phyloP scores from a whole-genome alignment of 1,140 invertebrate genomes.

The Cotesia glomerata region DNA sequence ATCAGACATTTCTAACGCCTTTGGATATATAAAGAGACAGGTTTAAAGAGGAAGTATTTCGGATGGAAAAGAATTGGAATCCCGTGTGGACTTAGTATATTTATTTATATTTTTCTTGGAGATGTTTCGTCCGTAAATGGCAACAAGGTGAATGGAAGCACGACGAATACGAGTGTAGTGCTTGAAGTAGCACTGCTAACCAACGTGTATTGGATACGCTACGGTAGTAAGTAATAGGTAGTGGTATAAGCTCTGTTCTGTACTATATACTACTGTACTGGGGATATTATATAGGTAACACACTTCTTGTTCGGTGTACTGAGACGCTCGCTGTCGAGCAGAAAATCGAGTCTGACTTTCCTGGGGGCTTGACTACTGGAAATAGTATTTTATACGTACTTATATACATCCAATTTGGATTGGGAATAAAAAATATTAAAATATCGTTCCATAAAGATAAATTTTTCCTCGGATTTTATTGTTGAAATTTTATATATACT shows the following conservation, averaged over 20 bases:
- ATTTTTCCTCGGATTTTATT: no score
- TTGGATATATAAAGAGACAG: conserved; percentile 31
- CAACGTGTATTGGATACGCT: conserved; percentile 2
- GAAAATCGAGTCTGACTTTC: conserved; percentile 24
- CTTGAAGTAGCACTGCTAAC: conserved; percentile 18
- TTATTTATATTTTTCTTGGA: not conserved
- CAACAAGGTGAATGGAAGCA: conserved; percentile 1
- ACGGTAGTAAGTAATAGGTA: not conserved
- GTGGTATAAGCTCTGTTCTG: not conserved
- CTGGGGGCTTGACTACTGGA: not conserved
- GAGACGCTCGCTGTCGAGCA: not conserved
- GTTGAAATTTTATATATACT: no score
- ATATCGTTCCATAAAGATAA: no score
- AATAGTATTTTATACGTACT: not conserved
- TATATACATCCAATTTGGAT: not conserved
- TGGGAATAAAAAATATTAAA: no score
- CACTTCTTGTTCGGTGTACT: not conserved
- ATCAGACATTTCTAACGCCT: conserved; percentile 5
- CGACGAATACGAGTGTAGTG: no score
- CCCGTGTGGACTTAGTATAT: not conserved
- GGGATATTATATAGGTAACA: not conserved
- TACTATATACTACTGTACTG: no score
- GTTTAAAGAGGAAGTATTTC: conserved; percentile 38
- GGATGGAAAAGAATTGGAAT: conserved; percentile 9
- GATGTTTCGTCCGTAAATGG: not conserved